Conservation (phyloP, 2,888 invertebrate genomes). For the Panopea generosa region DNA sequence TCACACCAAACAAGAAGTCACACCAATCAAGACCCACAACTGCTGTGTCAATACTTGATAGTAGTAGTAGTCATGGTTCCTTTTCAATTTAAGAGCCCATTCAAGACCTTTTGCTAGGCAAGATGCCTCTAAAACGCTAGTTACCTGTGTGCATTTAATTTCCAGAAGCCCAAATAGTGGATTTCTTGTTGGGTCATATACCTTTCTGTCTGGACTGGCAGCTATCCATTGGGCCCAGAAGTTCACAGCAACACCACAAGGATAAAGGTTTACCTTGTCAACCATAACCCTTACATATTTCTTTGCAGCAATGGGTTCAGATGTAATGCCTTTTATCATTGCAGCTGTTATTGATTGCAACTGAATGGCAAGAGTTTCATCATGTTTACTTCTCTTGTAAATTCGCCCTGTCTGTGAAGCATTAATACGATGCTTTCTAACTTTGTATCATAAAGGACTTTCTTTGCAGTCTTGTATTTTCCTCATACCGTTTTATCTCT, state of each 20-base stretch:
- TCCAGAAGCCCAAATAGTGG: conserved; percentile 31
- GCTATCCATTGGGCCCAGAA: conserved; percentile 27
- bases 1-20: conserved; percentile 54
- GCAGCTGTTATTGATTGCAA: not conserved
- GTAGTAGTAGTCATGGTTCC: conserved; percentile 26
- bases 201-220: conserved; percentile 42
- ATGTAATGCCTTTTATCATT: not conserved
- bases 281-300: not conserved
- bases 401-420: not conserved
- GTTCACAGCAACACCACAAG: conserved; percentile 34
- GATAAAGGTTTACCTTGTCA: not conserved
- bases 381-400: not conserved
- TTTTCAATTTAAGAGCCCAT: conserved; percentile 16
- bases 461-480: not conserved
- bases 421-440: not conserved
- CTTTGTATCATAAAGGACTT: no score
- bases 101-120: not conserved
- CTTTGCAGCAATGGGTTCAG: conserved; percentile 2
- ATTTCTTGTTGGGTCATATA: conserved; percentile 23
- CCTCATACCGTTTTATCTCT: not conserved
- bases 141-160: conserved; percentile 36
- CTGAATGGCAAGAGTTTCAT: not conserved
- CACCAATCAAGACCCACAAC: conserved; percentile 22
- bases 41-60: conserved; percentile 52
- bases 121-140: conserved; percentile 17